Evolutionary conservation across 1,140 invertebrate species (phyloP).

Genomic region (Camponotus vicinus): DNA sequence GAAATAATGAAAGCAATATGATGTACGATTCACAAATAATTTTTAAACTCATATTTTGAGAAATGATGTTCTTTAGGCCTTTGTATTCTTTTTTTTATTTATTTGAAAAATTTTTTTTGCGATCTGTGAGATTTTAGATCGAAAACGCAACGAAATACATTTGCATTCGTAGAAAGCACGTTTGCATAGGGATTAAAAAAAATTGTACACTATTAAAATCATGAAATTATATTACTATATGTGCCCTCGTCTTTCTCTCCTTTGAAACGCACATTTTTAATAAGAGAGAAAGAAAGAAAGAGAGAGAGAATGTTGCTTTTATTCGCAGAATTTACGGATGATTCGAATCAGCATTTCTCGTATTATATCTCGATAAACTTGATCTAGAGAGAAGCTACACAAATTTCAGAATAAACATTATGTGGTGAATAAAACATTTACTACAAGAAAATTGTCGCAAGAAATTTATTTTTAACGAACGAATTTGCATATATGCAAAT

Average conservation of each 20-base stretch:
- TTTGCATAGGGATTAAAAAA: conserved; percentile 18
- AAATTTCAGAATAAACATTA: not conserved
- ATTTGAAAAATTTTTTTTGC: not conserved
- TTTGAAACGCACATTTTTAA: conserved; percentile 62
- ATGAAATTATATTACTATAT: conserved; percentile 23
- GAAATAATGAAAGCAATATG: not conserved
- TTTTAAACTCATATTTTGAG: not conserved
- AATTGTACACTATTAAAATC: conserved; percentile 22
- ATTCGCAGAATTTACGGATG: conserved; percentile 24
- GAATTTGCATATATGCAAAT: conserved; percentile 18
- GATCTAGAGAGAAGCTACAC: not conserved
- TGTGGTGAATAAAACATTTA: conserved; percentile 23
- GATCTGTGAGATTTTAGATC: not conserved
- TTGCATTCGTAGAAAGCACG: conserved; percentile 35
- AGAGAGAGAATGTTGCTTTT: conserved; percentile 6
- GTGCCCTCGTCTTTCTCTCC: conserved; percentile 14
- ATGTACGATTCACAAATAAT: not conserved
- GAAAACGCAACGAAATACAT: conserved; percentile 42
- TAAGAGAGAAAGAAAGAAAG: not conserved
- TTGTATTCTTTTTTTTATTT: conserved; percentile 10
- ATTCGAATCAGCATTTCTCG: not conserved
- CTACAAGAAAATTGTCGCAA: conserved; percentile 1
- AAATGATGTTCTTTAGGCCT: not conserved
- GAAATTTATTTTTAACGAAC: conserved; percentile 23
- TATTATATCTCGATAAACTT: not conserved